Evolutionary conservation across 2,888 invertebrate species (phyloP).

Genomic region (Ariolimax columbianus): DNA sequence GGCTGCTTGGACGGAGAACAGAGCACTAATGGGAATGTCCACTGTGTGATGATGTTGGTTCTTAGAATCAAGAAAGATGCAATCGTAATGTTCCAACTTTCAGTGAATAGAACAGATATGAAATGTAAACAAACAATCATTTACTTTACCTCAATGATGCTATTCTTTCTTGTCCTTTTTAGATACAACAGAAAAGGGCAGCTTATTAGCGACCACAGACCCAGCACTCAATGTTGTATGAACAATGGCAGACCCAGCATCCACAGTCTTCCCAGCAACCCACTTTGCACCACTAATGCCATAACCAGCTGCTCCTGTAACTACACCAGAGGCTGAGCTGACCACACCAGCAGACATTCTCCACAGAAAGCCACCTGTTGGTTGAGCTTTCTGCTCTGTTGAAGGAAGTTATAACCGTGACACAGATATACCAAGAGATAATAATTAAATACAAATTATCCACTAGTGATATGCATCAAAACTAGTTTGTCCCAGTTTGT

Average conservation of each 20-base stretch:
- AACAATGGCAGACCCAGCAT: constrained; percentile 72
- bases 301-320: constrained; percentile 64
- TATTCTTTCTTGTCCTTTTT: constrained; percentile 77
- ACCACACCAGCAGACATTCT: constrained; percentile 72
- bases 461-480: no score
- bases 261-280: constrained; percentile 76
- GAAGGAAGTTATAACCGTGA: background rate
- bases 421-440: background rate
- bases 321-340: constrained; percentile 62
- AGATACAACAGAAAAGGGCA: constrained; percentile 68
- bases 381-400: constrained; percentile 7
- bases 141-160: constrained; percentile 8
- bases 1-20: no score
- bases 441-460: background rate
- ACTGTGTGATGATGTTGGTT: no score
- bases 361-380: constrained; percentile 68
- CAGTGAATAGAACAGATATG: background rate
- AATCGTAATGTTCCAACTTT: no score
- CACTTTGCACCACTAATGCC: constrained; percentile 76
- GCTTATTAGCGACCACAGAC: constrained; percentile 70
- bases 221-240: constrained; percentile 74
- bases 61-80: no score
- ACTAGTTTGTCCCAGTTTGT: no score
- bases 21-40: no score
- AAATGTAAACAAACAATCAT: background rate